Evolutionary conservation across 2,797 vertebrate species (phyloP), one percentile per base, ranked within the genome.

Genomic region (Ataeniobius toweri): DNA sequence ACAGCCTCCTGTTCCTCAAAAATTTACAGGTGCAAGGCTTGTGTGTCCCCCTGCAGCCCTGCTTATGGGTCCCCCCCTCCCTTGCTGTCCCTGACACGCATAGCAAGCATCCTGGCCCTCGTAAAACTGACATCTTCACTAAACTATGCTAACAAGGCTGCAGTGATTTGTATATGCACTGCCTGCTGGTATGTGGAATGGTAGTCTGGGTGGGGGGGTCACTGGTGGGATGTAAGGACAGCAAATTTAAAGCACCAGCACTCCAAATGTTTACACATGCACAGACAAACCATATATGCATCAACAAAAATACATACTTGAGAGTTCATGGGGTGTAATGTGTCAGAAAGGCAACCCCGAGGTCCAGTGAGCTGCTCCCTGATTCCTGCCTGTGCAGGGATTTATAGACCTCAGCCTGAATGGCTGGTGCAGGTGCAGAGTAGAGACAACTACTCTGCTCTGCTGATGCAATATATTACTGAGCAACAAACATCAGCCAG

Each of bases 121-220:
- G 86, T 96, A 95, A 96, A 95, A 90, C 92, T 94, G 94, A 95
- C 94, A 94, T 95, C 95, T 95, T 95, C 94, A 94, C 94, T 95
- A 95, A 95, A 95, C 94, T 95, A 96, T 95, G 94, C 94, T 96
- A 96, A 96, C 93, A 96, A 95, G 93, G 93, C 92, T 55, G 75
- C 77, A 58, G 94, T 95, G 94, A 95, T 95, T 95, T 95, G 95
- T 95, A 95, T 94, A 94, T 93, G 93, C 91, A 91, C 89, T 84
- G 90, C 79, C 86, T 53, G 83, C 75, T 82, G 90, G 91, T 91
- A 90, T 81, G 84, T 79, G 85, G 82, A 28, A 50, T 22, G 68
- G 81, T 77, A 82, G 71, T 69, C 14, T 61, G 65, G 78, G 44
- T 67, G 55, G 13, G 13, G 5, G 26, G 74, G 69, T 86, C 82